Evolutionary conservation across 2,888 invertebrate genomes (phyloP).

Genomic region (Pachymerium ferrugineum): DNA sequence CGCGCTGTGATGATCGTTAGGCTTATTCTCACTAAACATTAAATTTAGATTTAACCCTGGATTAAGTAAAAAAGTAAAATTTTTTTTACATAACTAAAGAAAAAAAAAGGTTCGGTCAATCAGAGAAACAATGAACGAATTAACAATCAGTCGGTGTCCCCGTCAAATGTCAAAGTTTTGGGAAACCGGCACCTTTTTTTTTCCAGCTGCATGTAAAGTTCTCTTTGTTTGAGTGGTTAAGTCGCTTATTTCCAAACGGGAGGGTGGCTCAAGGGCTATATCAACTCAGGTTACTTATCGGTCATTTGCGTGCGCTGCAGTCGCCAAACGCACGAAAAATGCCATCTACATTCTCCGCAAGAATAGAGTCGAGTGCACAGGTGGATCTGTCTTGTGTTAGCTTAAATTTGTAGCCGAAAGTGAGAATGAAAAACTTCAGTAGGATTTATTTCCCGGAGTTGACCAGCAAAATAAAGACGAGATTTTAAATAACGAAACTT

Average conservation of each 20-base stretch:
- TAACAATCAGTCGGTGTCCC: background rate
- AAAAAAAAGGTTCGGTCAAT: background rate
- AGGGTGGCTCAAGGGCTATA: conserved; percentile 17
- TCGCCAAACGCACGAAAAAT: background rate
- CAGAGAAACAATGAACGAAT: background rate
- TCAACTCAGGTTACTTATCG: conserved; percentile 7
- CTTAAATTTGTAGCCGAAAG: conserved; percentile 16
- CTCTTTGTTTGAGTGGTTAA: conserved; percentile 9
- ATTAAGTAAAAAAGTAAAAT: background rate
- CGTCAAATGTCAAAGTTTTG: conserved; percentile 15
- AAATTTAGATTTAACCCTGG: too few relatives aligned
- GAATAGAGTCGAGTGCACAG: background rate
- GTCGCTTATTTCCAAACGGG: background rate
- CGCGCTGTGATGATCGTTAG: too few relatives aligned
- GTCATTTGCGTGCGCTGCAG: conserved; percentile 7
- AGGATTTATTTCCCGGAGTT: too few relatives aligned
- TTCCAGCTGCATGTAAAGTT: background rate
- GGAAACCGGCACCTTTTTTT: background rate
- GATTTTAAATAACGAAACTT: too few relatives aligned
- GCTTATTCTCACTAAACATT: too few relatives aligned
- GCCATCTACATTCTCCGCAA: conserved; percentile 6
- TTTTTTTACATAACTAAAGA: background rate
- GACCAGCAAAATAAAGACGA: too few relatives aligned
- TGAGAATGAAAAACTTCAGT: background rate
- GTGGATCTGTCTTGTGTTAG: background rate